Evolutionary conservation across 2,888 invertebrate species (phyloP).

Genomic region (Steinernema scapterisci): DNA sequence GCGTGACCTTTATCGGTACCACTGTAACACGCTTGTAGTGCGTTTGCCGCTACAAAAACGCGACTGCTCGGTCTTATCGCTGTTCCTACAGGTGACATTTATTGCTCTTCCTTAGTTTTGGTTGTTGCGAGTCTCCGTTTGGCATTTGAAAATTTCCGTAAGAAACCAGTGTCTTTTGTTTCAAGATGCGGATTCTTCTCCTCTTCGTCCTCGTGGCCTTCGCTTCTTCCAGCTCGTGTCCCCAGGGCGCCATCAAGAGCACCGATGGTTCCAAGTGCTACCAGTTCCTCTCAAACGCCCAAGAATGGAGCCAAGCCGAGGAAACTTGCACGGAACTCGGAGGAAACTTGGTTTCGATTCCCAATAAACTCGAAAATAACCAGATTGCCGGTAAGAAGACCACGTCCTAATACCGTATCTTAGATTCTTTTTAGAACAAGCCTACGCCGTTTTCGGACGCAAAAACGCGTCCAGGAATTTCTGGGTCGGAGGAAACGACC

Average conservation of each 20-base stretch:
- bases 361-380: constrained; percentile 8
- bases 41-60: too few species aligned
- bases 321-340: constrained; percentile 26
- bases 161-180: background rate
- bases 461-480: constrained; percentile 6
- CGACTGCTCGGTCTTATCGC: too few species aligned
- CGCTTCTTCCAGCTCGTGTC: background rate
- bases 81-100: too few species aligned
- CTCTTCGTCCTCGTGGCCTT: background rate
- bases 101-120: too few species aligned
- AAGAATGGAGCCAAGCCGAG: constrained; percentile 25
- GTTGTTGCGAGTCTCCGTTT: too few species aligned
- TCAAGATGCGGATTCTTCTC: background rate
- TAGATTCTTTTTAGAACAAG: constrained; percentile 4
- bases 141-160: too few species aligned
- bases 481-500: constrained; percentile 33
- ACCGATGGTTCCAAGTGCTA: constrained; percentile 31
- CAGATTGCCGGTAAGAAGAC: background rate
- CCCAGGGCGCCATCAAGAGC: background rate
- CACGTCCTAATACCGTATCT: background rate
- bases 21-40: too few species aligned
- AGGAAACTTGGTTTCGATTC: constrained; percentile 18
- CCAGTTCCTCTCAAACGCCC: constrained; percentile 16
- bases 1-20: too few species aligned
- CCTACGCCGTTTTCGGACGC: constrained; percentile 16